Percentiles rank a stretch among this genome's conserved stretches.
Evolutionary conservation across 2,797 vertebrate genomes (phyloP).

Genomic region (Notamacropus eugenii): DNA sequence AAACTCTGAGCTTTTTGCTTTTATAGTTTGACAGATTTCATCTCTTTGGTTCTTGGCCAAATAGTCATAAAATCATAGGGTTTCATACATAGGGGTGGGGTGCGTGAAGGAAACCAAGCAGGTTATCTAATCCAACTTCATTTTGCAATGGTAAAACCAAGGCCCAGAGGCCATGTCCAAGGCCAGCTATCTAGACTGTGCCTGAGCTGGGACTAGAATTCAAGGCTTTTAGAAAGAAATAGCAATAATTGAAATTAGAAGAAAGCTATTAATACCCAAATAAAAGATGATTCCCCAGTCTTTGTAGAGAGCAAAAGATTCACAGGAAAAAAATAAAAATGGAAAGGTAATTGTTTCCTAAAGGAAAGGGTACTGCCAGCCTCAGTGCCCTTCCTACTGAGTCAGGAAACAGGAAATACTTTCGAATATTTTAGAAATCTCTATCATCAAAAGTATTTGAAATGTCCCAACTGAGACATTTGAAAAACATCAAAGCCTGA

Average conservation of each 20-base stretch:
- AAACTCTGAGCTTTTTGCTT: constrained; percentile 22
- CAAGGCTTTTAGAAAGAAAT: background rate
- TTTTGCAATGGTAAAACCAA: background rate
- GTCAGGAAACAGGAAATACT: background rate
- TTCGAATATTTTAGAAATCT: background rate
- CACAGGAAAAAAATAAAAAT: background rate
- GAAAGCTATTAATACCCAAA: background rate
- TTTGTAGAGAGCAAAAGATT: constrained; percentile 5
- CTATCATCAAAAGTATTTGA: constrained; percentile 6
- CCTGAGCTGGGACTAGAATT: background rate
- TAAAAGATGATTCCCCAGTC: background rate
- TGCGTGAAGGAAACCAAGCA: background rate
- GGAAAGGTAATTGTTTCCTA: constrained; percentile 34
- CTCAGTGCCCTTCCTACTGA: background rate
- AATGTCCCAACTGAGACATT: background rate
- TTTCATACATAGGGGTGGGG: background rate
- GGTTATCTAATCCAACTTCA: background rate
- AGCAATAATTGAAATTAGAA: constrained; percentile 24
- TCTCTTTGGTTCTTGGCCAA: constrained; percentile 1
- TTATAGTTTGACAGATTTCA: constrained; percentile 3
- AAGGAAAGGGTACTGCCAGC: background rate
- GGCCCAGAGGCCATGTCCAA: background rate
- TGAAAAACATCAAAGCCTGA: background rate
- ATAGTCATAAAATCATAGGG: constrained; percentile 25
- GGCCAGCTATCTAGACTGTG: background rate